Conservation (phyloP, 1,140 invertebrate species). For the Neotoxoptera formosana region DNA sequence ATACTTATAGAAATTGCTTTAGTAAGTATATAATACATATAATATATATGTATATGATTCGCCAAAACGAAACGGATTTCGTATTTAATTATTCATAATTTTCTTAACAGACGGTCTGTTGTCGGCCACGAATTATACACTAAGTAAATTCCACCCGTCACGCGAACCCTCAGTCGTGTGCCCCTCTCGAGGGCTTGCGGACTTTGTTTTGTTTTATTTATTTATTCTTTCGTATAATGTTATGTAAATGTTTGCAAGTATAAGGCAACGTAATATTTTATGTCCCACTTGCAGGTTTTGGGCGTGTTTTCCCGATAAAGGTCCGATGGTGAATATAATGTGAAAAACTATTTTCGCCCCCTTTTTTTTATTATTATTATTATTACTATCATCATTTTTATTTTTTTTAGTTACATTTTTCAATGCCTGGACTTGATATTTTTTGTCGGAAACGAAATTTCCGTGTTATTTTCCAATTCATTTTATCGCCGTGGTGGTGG, state of each 20-base stretch:
- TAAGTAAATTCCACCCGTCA: slow-evolving; percentile 3
- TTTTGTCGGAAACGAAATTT: neutral
- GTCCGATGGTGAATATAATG: neutral
- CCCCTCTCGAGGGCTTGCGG: too few species aligned
- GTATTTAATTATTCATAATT: neutral
- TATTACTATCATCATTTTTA: neutral
- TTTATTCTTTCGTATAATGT: slow-evolving; percentile 45
- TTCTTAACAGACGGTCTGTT: neutral
- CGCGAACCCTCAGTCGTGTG: neutral
- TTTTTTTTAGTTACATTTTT: slow-evolving; percentile 23
- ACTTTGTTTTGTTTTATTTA: slow-evolving; percentile 41
- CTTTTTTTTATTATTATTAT: neutral
- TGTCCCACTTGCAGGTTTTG: neutral
- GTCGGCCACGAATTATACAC: slow-evolving; percentile 16
- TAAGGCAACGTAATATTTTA: slow-evolving; percentile 50
- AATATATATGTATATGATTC: neutral
- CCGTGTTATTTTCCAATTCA: neutral
- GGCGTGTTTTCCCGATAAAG: slow-evolving; percentile 42
- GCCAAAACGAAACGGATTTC: neutral
- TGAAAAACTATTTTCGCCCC: neutral
- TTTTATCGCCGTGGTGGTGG: neutral
- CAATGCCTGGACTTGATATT: neutral
- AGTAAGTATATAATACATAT: neutral
- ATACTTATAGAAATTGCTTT: neutral
- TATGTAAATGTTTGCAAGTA: slow-evolving; percentile 50